phyloP scores from a whole-genome alignment of 2,888 invertebrate genomes.

The Polydrusus pterygomalis region DNA sequence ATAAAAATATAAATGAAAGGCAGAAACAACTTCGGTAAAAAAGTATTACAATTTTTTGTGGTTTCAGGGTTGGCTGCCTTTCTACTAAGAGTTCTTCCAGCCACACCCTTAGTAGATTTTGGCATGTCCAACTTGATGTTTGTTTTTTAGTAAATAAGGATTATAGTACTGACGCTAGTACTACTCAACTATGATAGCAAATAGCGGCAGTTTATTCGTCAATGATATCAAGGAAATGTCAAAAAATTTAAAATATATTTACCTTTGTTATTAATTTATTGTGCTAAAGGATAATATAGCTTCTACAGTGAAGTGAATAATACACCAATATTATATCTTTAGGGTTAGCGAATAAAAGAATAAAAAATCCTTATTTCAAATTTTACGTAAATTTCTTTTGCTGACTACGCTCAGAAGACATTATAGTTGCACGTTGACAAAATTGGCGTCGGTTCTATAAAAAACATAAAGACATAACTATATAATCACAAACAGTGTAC shows the following conservation, averaged over 20 bases:
- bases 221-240: no score
- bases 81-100: constrained; percentile 83
- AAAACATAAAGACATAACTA: constrained; percentile 14
- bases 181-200: background rate
- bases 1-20: constrained; percentile 32
- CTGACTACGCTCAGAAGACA: background rate
- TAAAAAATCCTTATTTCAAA: no score
- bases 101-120: constrained; percentile 81
- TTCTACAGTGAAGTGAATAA: no score
- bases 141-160: constrained; percentile 68
- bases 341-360: no score
- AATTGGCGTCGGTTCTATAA: constrained; percentile 10
- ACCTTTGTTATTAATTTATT: no score
- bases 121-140: constrained; percentile 66
- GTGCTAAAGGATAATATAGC: no score
- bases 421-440: background rate
- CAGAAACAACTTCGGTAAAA: constrained; percentile 22
- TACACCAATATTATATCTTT: no score
- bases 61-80: constrained; percentile 72
- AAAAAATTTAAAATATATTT: no score
- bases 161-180: constrained; percentile 53
- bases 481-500: constrained; percentile 32
- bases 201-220: background rate
- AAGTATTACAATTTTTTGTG: constrained; percentile 33
- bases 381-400: background rate